phyloP scores from a whole-genome alignment of 23 tunicate genomes.

The Aplidium turbinatum region DNA sequence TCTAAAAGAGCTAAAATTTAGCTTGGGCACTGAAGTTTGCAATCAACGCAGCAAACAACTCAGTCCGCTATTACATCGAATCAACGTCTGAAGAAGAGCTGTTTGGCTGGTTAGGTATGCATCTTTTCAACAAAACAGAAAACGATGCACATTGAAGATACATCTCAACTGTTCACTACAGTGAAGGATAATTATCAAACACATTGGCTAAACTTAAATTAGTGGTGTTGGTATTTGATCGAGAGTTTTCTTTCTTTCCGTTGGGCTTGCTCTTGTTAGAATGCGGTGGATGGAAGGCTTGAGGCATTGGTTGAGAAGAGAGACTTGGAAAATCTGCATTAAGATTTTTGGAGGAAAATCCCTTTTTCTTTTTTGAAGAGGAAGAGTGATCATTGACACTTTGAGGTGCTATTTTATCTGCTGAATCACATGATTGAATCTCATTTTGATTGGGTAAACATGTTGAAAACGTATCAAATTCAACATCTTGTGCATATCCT shows the following conservation, averaged over 20 bases:
- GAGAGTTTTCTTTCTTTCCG: background rate
- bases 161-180: too few relatives aligned
- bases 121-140: too few relatives aligned
- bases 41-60: too few relatives aligned
- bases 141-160: too few relatives aligned
- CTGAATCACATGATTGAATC: background rate
- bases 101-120: too few relatives aligned
- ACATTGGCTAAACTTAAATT: constrained; percentile 45
- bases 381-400: background rate
- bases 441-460: background rate
- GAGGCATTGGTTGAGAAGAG: background rate
- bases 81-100: too few relatives aligned
- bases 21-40: too few relatives aligned
- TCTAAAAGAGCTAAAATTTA: too few relatives aligned
- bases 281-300: background rate
- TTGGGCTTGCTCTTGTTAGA: background rate
- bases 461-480: too few relatives aligned
- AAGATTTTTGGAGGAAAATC: constrained; percentile 25
- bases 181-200: constrained; percentile 53
- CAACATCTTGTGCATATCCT: too few relatives aligned
- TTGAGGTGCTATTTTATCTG: background rate
- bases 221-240: constrained; percentile 8
- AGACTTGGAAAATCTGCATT: constrained; percentile 49
- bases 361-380: background rate
- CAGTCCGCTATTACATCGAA: too few relatives aligned